Evolutionary conservation across 2,888 invertebrate species (phyloP).

Genomic region (Lithophane ornitopus): DNA sequence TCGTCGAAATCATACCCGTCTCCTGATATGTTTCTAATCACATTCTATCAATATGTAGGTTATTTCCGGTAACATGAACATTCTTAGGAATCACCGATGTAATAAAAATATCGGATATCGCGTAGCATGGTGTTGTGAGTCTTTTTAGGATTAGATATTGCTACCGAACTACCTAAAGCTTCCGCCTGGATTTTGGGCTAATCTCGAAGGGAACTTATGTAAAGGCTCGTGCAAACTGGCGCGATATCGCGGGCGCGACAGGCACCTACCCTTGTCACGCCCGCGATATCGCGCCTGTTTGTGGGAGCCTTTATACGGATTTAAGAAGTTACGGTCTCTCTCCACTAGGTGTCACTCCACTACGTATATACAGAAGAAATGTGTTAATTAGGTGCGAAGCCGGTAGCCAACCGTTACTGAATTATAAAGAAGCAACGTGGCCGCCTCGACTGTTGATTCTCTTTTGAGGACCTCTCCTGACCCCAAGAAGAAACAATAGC

Average conservation of each 20-base stretch:
- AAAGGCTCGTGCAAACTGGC: no score
- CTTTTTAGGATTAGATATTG: background rate
- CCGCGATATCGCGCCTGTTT: no score
- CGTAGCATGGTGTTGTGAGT: background rate
- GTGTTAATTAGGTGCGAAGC: constrained; percentile 49
- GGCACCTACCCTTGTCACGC: no score
- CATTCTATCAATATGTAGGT: constrained; percentile 9
- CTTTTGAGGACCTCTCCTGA: constrained; percentile 30
- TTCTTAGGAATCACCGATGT: background rate
- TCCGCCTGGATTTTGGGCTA: background rate
- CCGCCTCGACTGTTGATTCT: constrained; percentile 36
- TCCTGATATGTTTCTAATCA: constrained; percentile 23
- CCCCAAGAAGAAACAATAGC: constrained; percentile 17
- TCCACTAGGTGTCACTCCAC: no score
- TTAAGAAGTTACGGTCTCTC: background rate
- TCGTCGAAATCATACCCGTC: background rate
- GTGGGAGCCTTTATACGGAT: no score
- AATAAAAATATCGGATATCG: constrained; percentile 3
- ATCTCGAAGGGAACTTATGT: background rate
- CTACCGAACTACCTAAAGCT: background rate
- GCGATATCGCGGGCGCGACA: no score
- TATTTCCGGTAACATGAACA: constrained; percentile 15
- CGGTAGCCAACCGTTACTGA: constrained; percentile 45
- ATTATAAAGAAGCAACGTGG: constrained; percentile 39
- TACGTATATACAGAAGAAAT: constrained; percentile 30